Evolutionary conservation across 2,888 invertebrate genomes (phyloP).

Genomic region (Atethmia centrago): DNA sequence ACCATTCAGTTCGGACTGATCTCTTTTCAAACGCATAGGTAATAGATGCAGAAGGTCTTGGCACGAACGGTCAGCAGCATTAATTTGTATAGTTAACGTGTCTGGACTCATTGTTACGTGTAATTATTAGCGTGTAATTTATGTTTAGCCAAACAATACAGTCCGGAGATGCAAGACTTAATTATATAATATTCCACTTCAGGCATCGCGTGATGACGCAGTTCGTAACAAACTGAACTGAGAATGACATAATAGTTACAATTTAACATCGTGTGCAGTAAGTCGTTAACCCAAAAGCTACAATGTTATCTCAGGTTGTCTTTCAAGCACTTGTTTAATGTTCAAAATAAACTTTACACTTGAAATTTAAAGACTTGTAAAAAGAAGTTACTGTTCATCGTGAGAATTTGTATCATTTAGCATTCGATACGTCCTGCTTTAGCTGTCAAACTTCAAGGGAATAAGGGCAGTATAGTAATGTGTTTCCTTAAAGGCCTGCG

Average conservation of each 20-base stretch:
- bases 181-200: conserved; percentile 39
- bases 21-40: conserved; percentile 27
- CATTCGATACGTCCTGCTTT: conserved; percentile 56
- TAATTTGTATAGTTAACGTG: conserved; percentile 50
- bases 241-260: conserved; percentile 41
- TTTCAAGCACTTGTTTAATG: conserved; percentile 44
- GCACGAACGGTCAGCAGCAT: conserved; percentile 31
- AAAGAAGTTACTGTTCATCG: conserved; percentile 28
- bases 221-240: conserved; percentile 31
- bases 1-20: background rate
- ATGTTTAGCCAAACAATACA: conserved; percentile 49
- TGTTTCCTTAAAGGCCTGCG: conserved; percentile 43
- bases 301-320: conserved; percentile 27
- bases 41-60: conserved; percentile 15
- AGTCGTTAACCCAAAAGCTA: conserved; percentile 39
- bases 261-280: conserved; percentile 36
- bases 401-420: conserved; percentile 64
- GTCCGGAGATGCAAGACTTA: conserved; percentile 40
- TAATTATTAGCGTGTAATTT: conserved; percentile 56
- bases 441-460: conserved; percentile 55
- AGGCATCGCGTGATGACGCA: conserved; percentile 39
- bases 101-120: conserved; percentile 52
- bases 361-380: conserved; percentile 43
- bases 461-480: conserved; percentile 49
- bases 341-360: conserved; percentile 38